A percentile compares a stretch with the other conserved stretches of the same genome.
phyloP scores from a whole-genome alignment of 2,888 invertebrate species.

The Drosophila mulleri region DNA sequence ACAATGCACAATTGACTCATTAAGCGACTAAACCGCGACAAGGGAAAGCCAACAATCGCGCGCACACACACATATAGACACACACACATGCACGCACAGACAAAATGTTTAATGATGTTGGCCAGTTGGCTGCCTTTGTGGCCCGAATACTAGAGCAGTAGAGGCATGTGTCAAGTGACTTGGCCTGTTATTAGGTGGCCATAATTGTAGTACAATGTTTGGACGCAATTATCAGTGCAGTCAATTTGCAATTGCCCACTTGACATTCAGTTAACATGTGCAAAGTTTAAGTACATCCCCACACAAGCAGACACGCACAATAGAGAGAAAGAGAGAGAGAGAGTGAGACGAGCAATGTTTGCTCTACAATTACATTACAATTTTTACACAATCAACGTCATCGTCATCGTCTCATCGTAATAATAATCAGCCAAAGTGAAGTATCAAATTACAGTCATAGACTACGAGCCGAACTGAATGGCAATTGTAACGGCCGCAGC shows the following conservation, averaged over 20 bases:
- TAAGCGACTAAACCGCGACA: constrained; percentile 77
- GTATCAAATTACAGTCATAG: constrained; percentile 76
- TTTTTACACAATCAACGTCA: constrained; percentile 80
- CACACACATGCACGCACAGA: constrained; percentile 4
- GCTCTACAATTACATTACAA: constrained; percentile 77
- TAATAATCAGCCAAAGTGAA: constrained; percentile 81
- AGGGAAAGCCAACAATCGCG: constrained; percentile 47
- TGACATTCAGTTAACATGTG: constrained; percentile 60
- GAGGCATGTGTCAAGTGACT: constrained; percentile 24
- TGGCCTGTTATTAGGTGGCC: constrained; percentile 23
- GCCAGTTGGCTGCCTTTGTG: constrained; percentile 30
- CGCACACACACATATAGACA: constrained; percentile 13
- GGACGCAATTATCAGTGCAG: constrained; percentile 61
- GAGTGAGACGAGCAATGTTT: constrained; percentile 32
- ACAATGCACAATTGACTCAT: constrained; percentile 78
- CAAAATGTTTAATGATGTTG: constrained; percentile 59
- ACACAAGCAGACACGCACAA: not conserved
- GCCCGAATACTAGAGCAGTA: constrained; percentile 18
- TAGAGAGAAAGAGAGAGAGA: not conserved
- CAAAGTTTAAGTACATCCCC: constrained; percentile 54
- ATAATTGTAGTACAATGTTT: constrained; percentile 45
- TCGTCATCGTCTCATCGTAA: constrained; percentile 68
- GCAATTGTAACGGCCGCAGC: constrained; percentile 63
- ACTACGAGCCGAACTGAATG: constrained; percentile 51
- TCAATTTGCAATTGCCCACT: constrained; percentile 60